Evolutionary conservation across 2,888 invertebrate genomes (phyloP).

Genomic region (Scaptomyza cyrtandrae): DNA sequence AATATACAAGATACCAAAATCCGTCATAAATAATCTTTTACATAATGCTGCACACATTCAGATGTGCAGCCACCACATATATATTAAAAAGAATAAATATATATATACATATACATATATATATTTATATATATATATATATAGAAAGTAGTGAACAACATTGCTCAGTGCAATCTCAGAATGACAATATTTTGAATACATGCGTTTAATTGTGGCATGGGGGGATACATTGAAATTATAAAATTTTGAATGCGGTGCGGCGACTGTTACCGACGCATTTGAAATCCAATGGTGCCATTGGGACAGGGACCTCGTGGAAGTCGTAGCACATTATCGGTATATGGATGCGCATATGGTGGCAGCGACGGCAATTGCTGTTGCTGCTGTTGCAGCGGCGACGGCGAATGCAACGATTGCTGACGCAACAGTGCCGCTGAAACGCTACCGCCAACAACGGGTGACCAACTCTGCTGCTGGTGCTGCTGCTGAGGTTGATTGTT

Average conservation of each 20-base stretch:
- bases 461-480: conserved; percentile 80
- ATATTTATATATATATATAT: conserved; percentile 8
- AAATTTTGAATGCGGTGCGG: conserved; percentile 14
- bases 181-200: conserved; percentile 49
- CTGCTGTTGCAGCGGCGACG: conserved; percentile 49
- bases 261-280: conserved; percentile 87
- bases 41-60: conserved; percentile 45
- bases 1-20: conserved; percentile 69
- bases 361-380: conserved; percentile 38
- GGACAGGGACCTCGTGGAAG: conserved; percentile 93
- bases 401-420: conserved; percentile 70
- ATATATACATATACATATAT: conserved; percentile 13
- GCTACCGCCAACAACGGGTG: conserved; percentile 79
- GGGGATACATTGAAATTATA: conserved; percentile 30
- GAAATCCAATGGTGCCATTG: conserved; percentile 90
- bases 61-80: conserved; percentile 19
- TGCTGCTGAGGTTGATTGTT: conserved; percentile 46
- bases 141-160: conserved; percentile 19
- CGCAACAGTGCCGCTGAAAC: conserved; percentile 77
- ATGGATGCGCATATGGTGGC: conserved; percentile 56
- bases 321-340: conserved; percentile 86
- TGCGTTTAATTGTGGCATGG: conserved; percentile 36
- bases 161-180: conserved; percentile 47
- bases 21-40: conserved; percentile 65
- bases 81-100: conserved; percentile 35